Conservation (phyloP, 2,888 invertebrate genomes). For the Metopia argyrocephala region DNA sequence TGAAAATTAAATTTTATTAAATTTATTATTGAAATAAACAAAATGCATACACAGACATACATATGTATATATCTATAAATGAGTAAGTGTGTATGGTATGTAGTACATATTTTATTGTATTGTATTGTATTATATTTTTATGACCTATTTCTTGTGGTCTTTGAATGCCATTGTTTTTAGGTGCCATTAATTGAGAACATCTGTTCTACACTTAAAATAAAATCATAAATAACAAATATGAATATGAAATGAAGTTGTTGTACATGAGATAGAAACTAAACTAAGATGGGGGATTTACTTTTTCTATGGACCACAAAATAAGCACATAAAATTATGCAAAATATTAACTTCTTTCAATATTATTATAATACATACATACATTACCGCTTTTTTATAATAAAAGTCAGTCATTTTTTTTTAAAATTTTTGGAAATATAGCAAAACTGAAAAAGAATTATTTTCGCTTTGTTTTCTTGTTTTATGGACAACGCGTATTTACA, state of each 20-base stretch:
- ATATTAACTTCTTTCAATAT: neutral
- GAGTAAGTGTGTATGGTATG: neutral
- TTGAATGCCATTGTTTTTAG: constrained; percentile 34
- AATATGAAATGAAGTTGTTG: neutral
- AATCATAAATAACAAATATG: constrained; percentile 23
- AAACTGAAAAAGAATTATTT: neutral
- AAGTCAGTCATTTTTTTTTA: neutral
- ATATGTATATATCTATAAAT: neutral
- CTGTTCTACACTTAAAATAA: constrained; percentile 31
- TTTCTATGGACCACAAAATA: neutral
- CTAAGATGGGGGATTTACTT: neutral
- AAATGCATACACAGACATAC: neutral
- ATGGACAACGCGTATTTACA: neutral
- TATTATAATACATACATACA: neutral
- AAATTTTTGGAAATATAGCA: neutral
- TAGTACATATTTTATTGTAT: neutral
- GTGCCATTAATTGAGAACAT: constrained; percentile 55
- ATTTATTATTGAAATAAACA: too few species aligned
- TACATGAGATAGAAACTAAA: neutral
- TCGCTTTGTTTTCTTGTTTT: too few species aligned
- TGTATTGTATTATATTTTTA: constrained; percentile 31
- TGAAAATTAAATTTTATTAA: too few species aligned
- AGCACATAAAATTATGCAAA: neutral
- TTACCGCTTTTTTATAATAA: neutral
- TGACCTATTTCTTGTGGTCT: constrained; percentile 26